A percentile compares a stretch with the other conserved stretches of the same genome.
phyloP scores from a whole-genome alignment of 2,797 vertebrate species.

The Rallus crepitans region DNA sequence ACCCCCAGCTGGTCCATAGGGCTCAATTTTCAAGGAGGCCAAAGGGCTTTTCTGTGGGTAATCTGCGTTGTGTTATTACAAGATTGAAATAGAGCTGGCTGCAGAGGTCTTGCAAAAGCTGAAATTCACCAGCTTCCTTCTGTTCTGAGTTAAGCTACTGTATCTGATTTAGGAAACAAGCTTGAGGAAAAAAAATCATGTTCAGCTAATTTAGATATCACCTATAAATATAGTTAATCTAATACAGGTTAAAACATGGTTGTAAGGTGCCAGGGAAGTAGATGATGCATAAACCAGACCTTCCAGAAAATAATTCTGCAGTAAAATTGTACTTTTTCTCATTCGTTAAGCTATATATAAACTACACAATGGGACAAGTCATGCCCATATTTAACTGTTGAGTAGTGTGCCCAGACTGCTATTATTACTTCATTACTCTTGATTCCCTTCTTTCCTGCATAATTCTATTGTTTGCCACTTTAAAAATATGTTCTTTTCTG shows the following conservation, averaged over 20 bases:
- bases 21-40: neutral
- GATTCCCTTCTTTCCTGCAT: constrained; percentile 56
- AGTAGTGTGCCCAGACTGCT: neutral
- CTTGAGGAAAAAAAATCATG: neutral
- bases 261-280: constrained; percentile 35
- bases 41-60: neutral
- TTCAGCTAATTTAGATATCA: constrained; percentile 9
- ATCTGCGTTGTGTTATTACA: neutral
- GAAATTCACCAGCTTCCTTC: neutral
- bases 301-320: constrained; percentile 45
- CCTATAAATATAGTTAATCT: constrained; percentile 51
- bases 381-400: neutral
- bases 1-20: neutral
- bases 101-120: neutral
- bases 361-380: constrained; percentile 40
- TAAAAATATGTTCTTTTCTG: constrained; percentile 19
- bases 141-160: neutral
- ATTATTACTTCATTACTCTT: constrained; percentile 73
- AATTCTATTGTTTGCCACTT: constrained; percentile 1
- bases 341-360: constrained; percentile 67
- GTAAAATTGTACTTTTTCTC: constrained; percentile 58
- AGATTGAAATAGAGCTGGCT: neutral
- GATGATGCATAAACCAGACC: constrained; percentile 47
- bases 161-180: constrained; percentile 24
- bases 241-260: constrained; percentile 38